A percentile compares a stretch with the other conserved stretches of the same genome.
phyloP scores from a whole-genome alignment of 2,113 vertebrate species.

The Hemibagrus wyckioides region DNA sequence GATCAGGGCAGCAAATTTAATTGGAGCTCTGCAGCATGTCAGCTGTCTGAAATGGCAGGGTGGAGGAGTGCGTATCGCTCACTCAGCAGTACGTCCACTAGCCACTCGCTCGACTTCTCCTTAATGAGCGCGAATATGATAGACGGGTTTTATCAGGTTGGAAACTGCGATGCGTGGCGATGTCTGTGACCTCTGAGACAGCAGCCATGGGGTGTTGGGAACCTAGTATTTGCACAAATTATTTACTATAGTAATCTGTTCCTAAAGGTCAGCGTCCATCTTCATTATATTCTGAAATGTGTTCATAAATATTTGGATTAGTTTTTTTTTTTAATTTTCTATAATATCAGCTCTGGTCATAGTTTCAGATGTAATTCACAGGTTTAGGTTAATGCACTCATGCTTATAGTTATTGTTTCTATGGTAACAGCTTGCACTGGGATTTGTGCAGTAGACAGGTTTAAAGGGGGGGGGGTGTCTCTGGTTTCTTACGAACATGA shows the following conservation, averaged over 20 bases:
- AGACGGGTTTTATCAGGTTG: background rate
- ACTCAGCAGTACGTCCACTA: background rate
- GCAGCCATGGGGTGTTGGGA: background rate
- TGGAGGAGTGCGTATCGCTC: conserved; percentile 6
- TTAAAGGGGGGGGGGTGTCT: no score
- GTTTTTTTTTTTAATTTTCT: background rate
- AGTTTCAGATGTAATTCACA: background rate
- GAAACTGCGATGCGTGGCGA: background rate
- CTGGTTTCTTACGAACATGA: no score
- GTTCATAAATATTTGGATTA: background rate
- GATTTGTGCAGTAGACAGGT: background rate
- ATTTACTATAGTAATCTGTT: background rate
- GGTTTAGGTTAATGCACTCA: background rate
- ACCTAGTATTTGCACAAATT: background rate
- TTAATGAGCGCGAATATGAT: conserved; percentile 23
- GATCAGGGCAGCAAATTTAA: conserved; percentile 25
- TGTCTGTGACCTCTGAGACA: background rate
- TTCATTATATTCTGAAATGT: background rate
- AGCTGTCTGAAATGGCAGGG: background rate
- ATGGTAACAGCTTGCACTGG: background rate
- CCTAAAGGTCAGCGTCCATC: background rate
- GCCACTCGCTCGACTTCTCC: background rate
- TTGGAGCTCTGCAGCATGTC: conserved; percentile 24
- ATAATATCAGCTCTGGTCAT: background rate
- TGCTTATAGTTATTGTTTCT: background rate